phyloP scores from a whole-genome alignment of 2,797 vertebrate genomes.

The Ceryle rudis region DNA sequence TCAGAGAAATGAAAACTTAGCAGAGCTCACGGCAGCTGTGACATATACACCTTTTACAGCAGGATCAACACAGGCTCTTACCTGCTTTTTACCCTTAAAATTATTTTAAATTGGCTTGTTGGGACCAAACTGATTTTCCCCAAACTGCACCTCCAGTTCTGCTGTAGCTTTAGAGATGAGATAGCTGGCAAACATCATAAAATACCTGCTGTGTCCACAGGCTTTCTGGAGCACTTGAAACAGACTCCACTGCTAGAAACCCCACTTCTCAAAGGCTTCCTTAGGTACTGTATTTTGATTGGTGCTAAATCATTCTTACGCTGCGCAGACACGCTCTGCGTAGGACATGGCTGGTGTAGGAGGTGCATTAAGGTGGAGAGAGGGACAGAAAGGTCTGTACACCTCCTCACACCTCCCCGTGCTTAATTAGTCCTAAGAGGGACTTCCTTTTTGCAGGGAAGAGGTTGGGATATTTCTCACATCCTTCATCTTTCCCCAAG shows the following conservation, averaged over 20 bases:
- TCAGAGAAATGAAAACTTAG: constrained; percentile 22
- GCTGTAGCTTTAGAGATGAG: neutral
- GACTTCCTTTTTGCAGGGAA: neutral
- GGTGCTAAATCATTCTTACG: neutral
- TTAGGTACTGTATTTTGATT: rapidly evolving
- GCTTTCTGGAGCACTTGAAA: constrained; percentile 3
- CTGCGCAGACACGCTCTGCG: rapidly evolving
- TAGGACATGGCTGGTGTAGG: neutral
- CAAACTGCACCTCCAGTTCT: neutral
- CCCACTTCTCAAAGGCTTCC: neutral
- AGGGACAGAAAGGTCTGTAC: neutral
- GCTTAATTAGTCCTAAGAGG: neutral
- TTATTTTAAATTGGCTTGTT: constrained; percentile 28
- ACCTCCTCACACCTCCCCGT: neutral
- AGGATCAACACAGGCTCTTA: constrained; percentile 17
- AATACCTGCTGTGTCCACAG: constrained; percentile 1
- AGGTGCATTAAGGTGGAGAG: rapidly evolving
- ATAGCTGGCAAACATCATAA: neutral
- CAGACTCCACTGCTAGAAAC: neutral
- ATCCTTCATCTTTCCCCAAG: neutral
- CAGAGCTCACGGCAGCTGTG: neutral
- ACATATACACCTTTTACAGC: neutral
- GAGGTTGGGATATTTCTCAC: neutral
- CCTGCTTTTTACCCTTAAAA: neutral
- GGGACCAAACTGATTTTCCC: constrained; percentile 4